phyloP scores from a whole-genome alignment of 2,888 invertebrate genomes.

The Drosophila fungiperda region DNA sequence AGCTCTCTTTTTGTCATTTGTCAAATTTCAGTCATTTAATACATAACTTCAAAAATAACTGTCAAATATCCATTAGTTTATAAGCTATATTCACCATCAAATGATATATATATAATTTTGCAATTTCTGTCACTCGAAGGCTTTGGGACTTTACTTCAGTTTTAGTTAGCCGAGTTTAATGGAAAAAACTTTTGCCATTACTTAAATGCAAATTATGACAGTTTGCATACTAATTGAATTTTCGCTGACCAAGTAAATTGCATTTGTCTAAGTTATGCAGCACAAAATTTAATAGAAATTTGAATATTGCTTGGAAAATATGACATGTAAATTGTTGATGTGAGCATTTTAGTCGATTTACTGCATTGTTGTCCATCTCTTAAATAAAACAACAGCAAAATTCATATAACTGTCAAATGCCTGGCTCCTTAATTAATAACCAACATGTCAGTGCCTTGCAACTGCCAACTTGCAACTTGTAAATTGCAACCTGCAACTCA shows the following conservation, averaged over 20 bases:
- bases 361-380: neutral
- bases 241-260: conserved; percentile 31
- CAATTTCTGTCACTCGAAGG: conserved; percentile 22
- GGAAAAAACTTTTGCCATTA: conserved; percentile 72
- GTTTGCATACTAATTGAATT: conserved; percentile 66
- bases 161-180: conserved; percentile 47
- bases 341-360: neutral
- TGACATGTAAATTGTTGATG: conserved; percentile 1
- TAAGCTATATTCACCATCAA: neutral
- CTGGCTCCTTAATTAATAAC: conserved; percentile 36
- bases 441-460: conserved; percentile 24
- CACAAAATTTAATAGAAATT: conserved; percentile 15
- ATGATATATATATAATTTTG: conserved; percentile 6
- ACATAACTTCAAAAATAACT: neutral
- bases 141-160: neutral
- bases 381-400: conserved; percentile 1
- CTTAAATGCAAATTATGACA: conserved; percentile 72
- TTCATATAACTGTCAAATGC: conserved; percentile 13
- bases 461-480: conserved; percentile 10
- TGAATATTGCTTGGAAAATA: neutral
- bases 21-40: neutral
- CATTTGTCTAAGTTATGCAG: conserved; percentile 60
- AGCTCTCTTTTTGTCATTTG: neutral
- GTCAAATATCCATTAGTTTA: neutral
- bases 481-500: conserved; percentile 21